Base-by-base conservation (phyloP, 2,888 invertebrate genomes). In the Heliothis peltigera region DNA sequence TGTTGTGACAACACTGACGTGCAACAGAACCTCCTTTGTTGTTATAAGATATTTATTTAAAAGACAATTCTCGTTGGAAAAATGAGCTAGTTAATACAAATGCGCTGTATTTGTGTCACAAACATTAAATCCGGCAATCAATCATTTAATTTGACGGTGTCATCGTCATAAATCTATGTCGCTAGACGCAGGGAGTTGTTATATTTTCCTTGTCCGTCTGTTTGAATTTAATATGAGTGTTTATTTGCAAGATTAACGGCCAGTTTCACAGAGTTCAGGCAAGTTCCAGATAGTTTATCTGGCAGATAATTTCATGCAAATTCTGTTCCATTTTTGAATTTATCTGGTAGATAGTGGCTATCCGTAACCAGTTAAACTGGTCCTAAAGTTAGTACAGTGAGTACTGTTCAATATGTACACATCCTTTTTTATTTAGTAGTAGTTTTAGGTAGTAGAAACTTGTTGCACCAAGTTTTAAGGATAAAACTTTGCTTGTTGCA, bases 101-200 rank as follows among this genome's bases (percentile, higher is more conserved):
- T 22, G 43, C 25, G 18, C 47, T 62, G 73, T 58, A 76, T 70
- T 79, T 72, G 57, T 52, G 67, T 63, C 39, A 64, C 52, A 58
- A 68, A 64, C 53, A 72, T 76, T 79, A 73, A 70, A 70, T 79
- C 68, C 55, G 15, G 63, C 62, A 63, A 85, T 85, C 81, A 77
- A 85, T 86, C 85, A 86, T 77, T 55, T 62, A 51, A 64, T 69
- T 78, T 69, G 32, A 28, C 57, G 56, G 56, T 75, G 73, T 73
- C 82, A 79, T 75, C 70, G 62, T 71, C 72, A 83, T 85, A 81
- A 85, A 85, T 85, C 84, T 77, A 71, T 67, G 67, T 71, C 77
- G 75, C 67, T 76, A 58, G 32, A 49, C 22, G 22, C 49, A 22
- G 44, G 5, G 67, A 68, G 73, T 83, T 85, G 79, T 85, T 81